Evolutionary conservation across 1,140 invertebrate species (phyloP), one percentile per base, ranked within the genome.

Genomic region (Anadara kagoshimensis): DNA sequence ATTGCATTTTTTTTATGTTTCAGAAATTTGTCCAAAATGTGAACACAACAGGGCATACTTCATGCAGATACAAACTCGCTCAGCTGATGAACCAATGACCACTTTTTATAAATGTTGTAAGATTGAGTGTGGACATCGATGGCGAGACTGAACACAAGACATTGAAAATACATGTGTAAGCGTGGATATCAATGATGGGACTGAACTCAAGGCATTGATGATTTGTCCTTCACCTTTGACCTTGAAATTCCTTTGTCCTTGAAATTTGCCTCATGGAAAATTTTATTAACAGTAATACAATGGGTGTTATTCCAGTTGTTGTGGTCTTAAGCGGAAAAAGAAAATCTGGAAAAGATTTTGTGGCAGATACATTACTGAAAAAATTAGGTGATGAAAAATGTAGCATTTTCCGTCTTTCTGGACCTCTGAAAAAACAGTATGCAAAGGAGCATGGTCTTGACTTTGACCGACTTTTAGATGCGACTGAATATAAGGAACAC

Each of bases 61-160:
- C 80, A 96, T 98, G 94, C 97, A 99, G 91, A 93, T 99, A 72
- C 98, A 99, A 91, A 99, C 96, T 0, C 91, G 98, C 58, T 98
- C 97, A 51, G 98, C 98, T 64, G 98, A 99, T 91, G 98, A 99
- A 89, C 97, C 98, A 0, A 99, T 98, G 97, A 99, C 98, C 24
- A 98, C 95, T 22, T 99, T 99, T 87, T 99, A 99, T 86, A 95
- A 96, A 87, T 99, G 98, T 87, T 97, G 96, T 84, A 96, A 94
- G 89, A 92, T 93, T 83, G 90, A 93, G 78, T 99, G 98, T 92
- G 93, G 93, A 59, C 94, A 98, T 88, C 94, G 94, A 79, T 99
- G 98, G 98, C 92, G 96, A 80, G 97, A 98, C 79, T 98, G 94
- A 87, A 16, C 5, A 36, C 29, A 36, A 36, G 7, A 36, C 7